Percentiles rank a stretch among this genome's conserved stretches.
Conservation (phyloP, 2,797 vertebrate species). For the Tapera naevia region DNA sequence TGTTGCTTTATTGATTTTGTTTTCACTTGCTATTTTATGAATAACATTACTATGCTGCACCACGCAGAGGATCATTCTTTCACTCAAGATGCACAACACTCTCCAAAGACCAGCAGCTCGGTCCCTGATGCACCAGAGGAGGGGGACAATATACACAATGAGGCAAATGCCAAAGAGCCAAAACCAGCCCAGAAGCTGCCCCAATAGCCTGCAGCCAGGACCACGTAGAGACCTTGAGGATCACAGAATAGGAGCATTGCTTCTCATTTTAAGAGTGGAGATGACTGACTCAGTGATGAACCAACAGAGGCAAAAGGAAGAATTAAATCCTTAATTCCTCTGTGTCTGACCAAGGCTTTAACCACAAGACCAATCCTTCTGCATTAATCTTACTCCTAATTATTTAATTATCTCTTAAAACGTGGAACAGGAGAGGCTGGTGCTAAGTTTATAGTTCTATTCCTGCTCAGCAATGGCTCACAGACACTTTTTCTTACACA, state of each 20-base stretch:
- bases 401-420: background rate
- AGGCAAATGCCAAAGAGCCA: background rate
- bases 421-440: background rate
- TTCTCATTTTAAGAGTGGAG: background rate
- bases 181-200: background rate
- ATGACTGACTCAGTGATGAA: rapidly evolving
- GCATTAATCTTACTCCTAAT: background rate
- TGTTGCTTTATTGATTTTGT: background rate
- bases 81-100: background rate
- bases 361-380: background rate
- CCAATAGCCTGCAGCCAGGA: background rate
- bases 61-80: background rate
- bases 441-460: background rate
- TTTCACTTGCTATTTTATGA: background rate
- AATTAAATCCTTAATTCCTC: background rate
- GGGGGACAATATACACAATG: rapidly evolving
- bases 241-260: background rate
- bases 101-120: background rate
- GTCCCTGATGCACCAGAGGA: background rate
- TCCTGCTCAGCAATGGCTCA: background rate
- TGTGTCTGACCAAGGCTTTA: background rate
- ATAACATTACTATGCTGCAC: background rate
- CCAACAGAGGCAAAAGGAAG: background rate
- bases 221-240: rapidly evolving
- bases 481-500: background rate